These are phyloP conservation scores for Cranoglanis bouderius DNA, from an alignment of 2,113 vertebrate species.

Conservation along the genomic window DNA sequence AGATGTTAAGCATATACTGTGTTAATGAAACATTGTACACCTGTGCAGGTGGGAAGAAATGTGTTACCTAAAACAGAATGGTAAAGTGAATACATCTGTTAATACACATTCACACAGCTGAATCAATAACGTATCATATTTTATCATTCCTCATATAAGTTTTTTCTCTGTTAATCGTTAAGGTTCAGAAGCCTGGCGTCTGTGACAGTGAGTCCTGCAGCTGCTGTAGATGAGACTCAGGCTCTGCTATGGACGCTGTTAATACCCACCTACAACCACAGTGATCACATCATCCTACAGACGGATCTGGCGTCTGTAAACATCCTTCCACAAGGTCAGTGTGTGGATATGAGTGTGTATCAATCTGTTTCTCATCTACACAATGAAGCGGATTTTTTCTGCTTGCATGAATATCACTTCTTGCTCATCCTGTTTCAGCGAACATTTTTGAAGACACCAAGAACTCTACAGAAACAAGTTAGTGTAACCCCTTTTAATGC, in stretches of 20 bases:
- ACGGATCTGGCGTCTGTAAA: slow-evolving; percentile 31
- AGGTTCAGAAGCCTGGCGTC: slow-evolving; percentile 63
- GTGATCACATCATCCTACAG: slow-evolving; percentile 22
- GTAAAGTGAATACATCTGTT: slow-evolving; percentile 16
- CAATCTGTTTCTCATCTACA: background rate
- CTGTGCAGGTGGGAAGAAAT: slow-evolving; percentile 21
- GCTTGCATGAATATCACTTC: too few species aligned
- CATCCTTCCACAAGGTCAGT: slow-evolving; percentile 50
- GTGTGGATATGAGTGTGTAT: background rate
- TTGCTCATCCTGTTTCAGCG: slow-evolving; percentile 32
- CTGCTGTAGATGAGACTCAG: slow-evolving; percentile 59
- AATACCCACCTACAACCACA: slow-evolving; percentile 31
- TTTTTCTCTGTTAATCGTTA: background rate
- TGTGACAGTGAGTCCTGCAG: slow-evolving; percentile 59
- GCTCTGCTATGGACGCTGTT: slow-evolving; percentile 50
- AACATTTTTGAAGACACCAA: slow-evolving; percentile 10
- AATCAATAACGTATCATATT: background rate
- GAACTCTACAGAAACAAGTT: slow-evolving; percentile 33
- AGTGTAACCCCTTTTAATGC: background rate
- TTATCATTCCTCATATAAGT: background rate
- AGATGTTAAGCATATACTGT: background rate
- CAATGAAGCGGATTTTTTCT: background rate
- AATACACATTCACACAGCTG: background rate
- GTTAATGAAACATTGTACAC: slow-evolving; percentile 1
- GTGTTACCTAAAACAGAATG: slow-evolving; percentile 28